Percentiles rank a stretch among this genome's conserved stretches.
These are phyloP conservation scores for Sylvicola cinctus DNA, from an alignment of 2,888 invertebrate genomes.

Conservation along the genomic window DNA sequence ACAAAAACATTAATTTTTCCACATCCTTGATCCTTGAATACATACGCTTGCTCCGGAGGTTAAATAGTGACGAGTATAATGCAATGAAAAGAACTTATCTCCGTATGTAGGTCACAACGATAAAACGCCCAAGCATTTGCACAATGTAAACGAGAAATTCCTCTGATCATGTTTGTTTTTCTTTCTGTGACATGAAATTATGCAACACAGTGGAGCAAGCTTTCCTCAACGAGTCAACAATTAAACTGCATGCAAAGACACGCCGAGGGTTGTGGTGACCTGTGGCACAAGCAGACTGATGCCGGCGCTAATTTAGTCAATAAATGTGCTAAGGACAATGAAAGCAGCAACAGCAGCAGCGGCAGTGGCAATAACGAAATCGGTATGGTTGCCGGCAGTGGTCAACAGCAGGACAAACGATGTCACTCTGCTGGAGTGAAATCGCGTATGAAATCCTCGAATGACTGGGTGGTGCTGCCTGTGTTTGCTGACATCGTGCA, in stretches of 20 bases:
- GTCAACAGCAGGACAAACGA: slow-evolving; percentile 9
- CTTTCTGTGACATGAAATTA: neutral
- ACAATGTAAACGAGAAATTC: no score
- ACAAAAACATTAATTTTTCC: no score
- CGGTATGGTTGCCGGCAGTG: neutral
- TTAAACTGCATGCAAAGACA: slow-evolving; percentile 25
- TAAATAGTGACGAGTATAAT: no score
- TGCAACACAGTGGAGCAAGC: slow-evolving; percentile 19
- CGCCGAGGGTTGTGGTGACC: slow-evolving; percentile 24
- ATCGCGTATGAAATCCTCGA: slow-evolving; percentile 9
- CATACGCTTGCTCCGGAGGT: no score
- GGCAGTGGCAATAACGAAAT: neutral
- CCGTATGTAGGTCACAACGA: no score
- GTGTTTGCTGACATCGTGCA: slow-evolving; percentile 27
- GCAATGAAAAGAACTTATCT: no score
- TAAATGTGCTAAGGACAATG: no score
- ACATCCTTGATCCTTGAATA: no score
- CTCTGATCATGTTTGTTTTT: slow-evolving; percentile 1
- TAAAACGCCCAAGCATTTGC: no score
- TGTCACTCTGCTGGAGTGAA: slow-evolving; percentile 8
- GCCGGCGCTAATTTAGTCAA: slow-evolving; percentile 20
- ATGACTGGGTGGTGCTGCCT: slow-evolving; percentile 27
- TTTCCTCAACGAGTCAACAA: slow-evolving; percentile 24
- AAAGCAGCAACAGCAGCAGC: slow-evolving; percentile 9
- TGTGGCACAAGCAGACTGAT: slow-evolving; percentile 23